phyloP scores from a whole-genome alignment of 2,888 invertebrate species.

The Lepidochitona cinerea region DNA sequence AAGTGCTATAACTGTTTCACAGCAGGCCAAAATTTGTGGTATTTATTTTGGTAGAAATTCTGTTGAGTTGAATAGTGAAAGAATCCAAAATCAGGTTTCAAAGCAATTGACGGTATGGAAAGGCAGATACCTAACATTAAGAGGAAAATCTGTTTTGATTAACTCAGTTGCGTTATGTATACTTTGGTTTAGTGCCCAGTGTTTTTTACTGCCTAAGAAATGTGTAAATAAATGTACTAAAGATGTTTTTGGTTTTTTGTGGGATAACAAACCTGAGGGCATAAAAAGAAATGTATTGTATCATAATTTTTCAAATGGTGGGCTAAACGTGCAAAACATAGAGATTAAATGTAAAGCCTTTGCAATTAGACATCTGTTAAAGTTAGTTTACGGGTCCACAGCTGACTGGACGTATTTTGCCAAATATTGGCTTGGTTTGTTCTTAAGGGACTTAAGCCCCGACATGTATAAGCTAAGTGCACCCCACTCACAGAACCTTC shows the following conservation, averaged over 20 bases:
- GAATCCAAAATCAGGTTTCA: neutral
- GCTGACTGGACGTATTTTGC: constrained; percentile 3
- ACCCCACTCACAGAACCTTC: neutral
- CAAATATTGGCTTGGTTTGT: neutral
- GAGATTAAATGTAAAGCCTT: neutral
- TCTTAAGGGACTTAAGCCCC: neutral
- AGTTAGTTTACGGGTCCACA: neutral
- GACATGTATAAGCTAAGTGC: neutral
- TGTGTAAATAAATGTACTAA: neutral
- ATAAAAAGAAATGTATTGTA: neutral
- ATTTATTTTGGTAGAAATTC: neutral
- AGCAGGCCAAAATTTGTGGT: neutral
- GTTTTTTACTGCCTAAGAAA: neutral
- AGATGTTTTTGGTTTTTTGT: neutral
- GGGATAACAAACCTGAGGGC: neutral
- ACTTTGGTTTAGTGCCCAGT: neutral
- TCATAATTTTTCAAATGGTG: neutral
- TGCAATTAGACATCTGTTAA: neutral
- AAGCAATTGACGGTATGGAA: neutral
- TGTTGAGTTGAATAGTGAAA: neutral
- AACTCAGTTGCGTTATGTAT: neutral
- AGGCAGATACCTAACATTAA: neutral
- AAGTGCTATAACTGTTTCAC: constrained; percentile 21
- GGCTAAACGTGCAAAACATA: neutral
- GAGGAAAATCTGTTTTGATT: neutral